These are phyloP conservation scores for Trichacis sp. DNA, from an alignment of 2,888 invertebrate species.

Conservation along the genomic window DNA sequence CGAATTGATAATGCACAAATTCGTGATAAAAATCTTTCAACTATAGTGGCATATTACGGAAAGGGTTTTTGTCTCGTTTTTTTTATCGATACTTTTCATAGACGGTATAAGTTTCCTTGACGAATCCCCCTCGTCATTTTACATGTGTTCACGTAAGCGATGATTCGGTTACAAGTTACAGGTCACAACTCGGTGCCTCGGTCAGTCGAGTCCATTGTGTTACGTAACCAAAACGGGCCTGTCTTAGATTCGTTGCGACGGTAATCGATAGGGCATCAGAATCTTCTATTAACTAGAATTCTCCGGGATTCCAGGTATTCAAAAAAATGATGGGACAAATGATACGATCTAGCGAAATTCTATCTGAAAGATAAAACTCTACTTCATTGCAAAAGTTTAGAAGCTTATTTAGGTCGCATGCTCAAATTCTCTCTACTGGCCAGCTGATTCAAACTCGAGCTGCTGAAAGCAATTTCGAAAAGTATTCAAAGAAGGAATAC, in stretches of 20 bases:
- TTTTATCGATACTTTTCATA: too few species aligned
- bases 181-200: neutral
- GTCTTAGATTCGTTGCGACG: slow-evolving; percentile 11
- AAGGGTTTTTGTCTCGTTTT: too few species aligned
- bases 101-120: neutral
- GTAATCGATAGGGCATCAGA: neutral
- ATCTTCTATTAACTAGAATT: slow-evolving; percentile 2
- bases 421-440: neutral
- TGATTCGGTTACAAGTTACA: too few species aligned
- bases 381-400: too few species aligned
- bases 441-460: neutral
- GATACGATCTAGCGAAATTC: slow-evolving; percentile 53
- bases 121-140: neutral
- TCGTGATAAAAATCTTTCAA: neutral
- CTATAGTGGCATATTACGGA: too few species aligned
- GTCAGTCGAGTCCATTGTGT: slow-evolving; percentile 3
- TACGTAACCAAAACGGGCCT: slow-evolving; percentile 1
- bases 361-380: slow-evolving; percentile 13
- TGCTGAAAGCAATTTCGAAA: too few species aligned
- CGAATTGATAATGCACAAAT: too few species aligned
- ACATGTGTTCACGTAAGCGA: neutral
- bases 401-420: neutral
- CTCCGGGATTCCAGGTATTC: slow-evolving; percentile 11
- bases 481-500: too few species aligned
- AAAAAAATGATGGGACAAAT: slow-evolving; percentile 47